Percentiles rank a stretch among this genome's conserved stretches.
Conservation (phyloP, 2,888 invertebrate genomes). For the Punctoribates punctum region DNA sequence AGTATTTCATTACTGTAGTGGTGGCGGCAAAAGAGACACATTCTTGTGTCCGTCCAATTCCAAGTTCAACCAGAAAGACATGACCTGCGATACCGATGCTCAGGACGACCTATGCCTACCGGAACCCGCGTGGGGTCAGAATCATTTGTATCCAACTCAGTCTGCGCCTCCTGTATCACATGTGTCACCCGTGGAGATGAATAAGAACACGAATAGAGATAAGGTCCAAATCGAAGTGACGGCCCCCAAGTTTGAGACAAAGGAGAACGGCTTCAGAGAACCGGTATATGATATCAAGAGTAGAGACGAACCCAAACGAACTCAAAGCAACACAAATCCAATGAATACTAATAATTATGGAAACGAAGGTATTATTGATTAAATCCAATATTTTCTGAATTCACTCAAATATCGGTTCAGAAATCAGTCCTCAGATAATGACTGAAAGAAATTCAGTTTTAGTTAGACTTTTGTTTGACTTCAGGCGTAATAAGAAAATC, state of each 20-base stretch:
- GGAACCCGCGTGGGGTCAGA: neutral
- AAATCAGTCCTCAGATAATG: no score
- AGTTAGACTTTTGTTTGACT: no score
- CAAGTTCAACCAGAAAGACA: conserved; percentile 47
- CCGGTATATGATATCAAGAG: conserved; percentile 15
- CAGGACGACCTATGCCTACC: conserved; percentile 2
- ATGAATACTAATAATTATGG: neutral
- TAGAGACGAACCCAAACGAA: neutral
- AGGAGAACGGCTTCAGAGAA: conserved; percentile 28
- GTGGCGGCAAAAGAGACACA: conserved; percentile 46
- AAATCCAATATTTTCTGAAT: neutral
- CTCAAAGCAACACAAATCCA: neutral
- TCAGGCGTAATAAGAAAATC: no score
- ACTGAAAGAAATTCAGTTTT: no score
- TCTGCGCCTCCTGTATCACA: neutral
- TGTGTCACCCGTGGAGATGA: neutral
- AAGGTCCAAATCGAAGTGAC: conserved; percentile 14
- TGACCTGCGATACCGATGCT: conserved; percentile 47
- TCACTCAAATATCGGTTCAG: neutral
- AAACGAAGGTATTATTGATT: conserved; percentile 5
- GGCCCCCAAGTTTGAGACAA: conserved; percentile 31
- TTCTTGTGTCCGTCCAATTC: conserved; percentile 47
- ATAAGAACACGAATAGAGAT: neutral
- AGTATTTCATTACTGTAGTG: conserved; percentile 49
- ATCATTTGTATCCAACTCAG: conserved; percentile 8